These are phyloP conservation scores for Germaria angustata DNA, from an alignment of 2,888 invertebrate genomes.

Conservation along the genomic window DNA sequence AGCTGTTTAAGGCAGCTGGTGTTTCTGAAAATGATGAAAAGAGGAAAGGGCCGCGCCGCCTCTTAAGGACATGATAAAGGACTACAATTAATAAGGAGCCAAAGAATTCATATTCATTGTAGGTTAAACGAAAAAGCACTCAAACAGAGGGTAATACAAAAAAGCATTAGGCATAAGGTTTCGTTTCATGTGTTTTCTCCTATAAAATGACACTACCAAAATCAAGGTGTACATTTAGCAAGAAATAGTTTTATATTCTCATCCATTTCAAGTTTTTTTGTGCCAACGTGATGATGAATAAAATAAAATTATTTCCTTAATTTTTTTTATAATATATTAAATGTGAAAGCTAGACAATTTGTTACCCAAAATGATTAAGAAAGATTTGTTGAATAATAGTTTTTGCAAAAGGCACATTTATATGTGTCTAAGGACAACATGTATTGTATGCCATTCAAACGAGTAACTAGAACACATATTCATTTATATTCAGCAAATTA, in stretches of 20 bases:
- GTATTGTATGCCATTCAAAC: background rate
- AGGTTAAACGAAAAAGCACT: background rate
- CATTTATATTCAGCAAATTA: background rate
- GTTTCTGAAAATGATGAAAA: constrained; percentile 1
- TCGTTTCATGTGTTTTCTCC: too few relatives aligned
- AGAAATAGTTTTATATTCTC: background rate
- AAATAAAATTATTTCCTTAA: constrained; percentile 27
- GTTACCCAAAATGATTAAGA: constrained; percentile 24
- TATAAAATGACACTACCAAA: too few relatives aligned
- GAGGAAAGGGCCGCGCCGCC: background rate
- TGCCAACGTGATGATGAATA: background rate
- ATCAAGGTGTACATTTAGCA: constrained; percentile 49
- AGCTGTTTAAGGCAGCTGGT: constrained; percentile 60
- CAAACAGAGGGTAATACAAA: background rate
- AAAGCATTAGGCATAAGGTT: background rate
- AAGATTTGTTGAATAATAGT: constrained; percentile 36
- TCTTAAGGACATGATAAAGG: background rate
- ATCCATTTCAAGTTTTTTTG: background rate
- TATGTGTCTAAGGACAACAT: constrained; percentile 17
- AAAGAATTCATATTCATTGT: background rate
- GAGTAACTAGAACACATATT: constrained; percentile 21
- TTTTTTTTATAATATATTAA: background rate
- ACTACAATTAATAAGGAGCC: constrained; percentile 6
- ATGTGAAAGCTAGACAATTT: constrained; percentile 6
- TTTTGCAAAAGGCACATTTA: background rate